These are phyloP conservation scores for Marmota flaviventris DNA, from an alignment of 2,113 vertebrate genomes.

Conservation along the genomic window DNA sequence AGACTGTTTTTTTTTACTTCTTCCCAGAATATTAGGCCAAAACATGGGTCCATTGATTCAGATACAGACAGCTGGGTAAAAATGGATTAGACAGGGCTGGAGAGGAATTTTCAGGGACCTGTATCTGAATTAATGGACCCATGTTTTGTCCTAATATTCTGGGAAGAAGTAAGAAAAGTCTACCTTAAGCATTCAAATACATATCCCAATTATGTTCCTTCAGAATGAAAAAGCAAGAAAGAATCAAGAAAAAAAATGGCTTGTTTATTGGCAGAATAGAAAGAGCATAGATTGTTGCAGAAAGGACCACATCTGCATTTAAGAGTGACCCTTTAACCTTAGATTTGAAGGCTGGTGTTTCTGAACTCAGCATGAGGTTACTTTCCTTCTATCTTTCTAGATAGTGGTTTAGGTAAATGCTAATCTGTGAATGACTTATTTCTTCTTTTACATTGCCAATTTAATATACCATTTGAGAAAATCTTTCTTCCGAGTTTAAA, in stretches of 20 bases:
- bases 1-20: neutral
- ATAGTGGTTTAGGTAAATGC: neutral
- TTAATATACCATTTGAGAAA: slow-evolving; percentile 17
- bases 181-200: neutral
- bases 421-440: neutral
- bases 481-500: slow-evolving; percentile 11
- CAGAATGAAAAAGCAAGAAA: slow-evolving; percentile 8
- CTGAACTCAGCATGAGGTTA: neutral
- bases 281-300: neutral
- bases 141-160: neutral
- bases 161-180: neutral
- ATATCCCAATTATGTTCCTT: neutral
- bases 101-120: neutral
- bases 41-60: neutral
- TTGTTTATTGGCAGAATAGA: neutral
- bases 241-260: neutral
- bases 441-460: neutral
- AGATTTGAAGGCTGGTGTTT: neutral
- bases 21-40: neutral
- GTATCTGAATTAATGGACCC: neutral
- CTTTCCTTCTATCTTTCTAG: neutral
- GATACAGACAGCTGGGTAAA: neutral
- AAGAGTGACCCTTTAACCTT: neutral
- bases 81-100: neutral
- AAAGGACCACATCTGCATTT: neutral